A percentile compares a stretch with the other conserved stretches of the same genome.
phyloP scores from a whole-genome alignment of 1,140 invertebrate species.

The Achroia grisella region DNA sequence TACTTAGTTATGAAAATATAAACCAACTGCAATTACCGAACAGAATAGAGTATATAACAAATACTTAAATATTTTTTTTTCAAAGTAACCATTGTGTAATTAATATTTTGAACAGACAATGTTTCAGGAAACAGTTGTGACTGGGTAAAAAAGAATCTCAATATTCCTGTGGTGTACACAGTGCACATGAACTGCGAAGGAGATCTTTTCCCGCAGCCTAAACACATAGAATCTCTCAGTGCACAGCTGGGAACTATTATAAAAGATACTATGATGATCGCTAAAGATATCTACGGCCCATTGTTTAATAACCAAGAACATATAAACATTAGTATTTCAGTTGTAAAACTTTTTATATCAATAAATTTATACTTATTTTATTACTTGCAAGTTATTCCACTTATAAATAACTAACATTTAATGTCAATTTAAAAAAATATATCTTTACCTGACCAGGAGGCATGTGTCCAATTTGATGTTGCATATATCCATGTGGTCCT shows the following conservation, averaged over 20 bases:
- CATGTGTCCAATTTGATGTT: slow-evolving; percentile 69
- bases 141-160: slow-evolving; percentile 54
- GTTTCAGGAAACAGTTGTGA: slow-evolving; percentile 50
- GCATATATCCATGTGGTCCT: slow-evolving; percentile 73
- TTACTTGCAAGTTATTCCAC: too few species aligned
- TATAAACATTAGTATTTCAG: neutral
- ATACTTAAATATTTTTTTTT: too few species aligned
- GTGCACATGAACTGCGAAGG: slow-evolving; percentile 32
- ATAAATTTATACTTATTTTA: neutral
- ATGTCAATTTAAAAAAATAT: too few species aligned
- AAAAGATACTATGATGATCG: slow-evolving; percentile 35
- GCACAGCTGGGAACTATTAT: slow-evolving; percentile 32
- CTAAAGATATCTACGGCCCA: slow-evolving; percentile 45
- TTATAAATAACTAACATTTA: too few species aligned
- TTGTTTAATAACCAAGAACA: slow-evolving; percentile 31
- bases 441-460: slow-evolving; percentile 57
- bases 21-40: too few species aligned
- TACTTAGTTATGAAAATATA: too few species aligned
- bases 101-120: slow-evolving; percentile 38
- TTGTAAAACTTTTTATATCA: neutral
- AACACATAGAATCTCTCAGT: slow-evolving; percentile 25
- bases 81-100: neutral
- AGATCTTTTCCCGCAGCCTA: slow-evolving; percentile 22
- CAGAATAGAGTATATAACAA: too few species aligned
- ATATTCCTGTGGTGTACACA: slow-evolving; percentile 50